Conservation (phyloP, 2,113 vertebrate genomes). For the Malaclemys terrapin region DNA sequence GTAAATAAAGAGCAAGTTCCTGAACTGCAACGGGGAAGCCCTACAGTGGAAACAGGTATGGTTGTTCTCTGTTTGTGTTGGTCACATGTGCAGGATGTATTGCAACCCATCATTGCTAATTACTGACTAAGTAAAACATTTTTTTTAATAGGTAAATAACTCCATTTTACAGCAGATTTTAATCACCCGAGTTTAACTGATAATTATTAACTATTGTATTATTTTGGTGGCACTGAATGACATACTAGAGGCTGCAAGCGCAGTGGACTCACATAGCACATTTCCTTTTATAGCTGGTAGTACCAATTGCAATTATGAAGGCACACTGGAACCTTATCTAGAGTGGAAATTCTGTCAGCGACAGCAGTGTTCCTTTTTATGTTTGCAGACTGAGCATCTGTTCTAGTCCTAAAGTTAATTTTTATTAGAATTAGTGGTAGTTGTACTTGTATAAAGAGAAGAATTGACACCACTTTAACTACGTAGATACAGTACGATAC, state of each 20-base stretch:
- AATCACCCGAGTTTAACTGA: too few species aligned
- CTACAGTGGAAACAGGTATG: too few species aligned
- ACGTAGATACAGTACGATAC: not conserved
- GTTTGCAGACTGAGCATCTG: not conserved
- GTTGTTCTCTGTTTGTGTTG: not conserved
- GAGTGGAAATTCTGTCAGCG: not conserved
- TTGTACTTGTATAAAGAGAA: not conserved
- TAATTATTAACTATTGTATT: too few species aligned
- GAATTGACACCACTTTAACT: not conserved
- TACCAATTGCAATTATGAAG: not conserved
- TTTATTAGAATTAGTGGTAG: not conserved
- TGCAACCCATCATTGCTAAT: not conserved
- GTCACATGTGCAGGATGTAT: not conserved
- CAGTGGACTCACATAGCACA: not conserved
- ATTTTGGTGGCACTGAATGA: not conserved
- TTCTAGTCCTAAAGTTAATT: not conserved
- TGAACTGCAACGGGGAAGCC: too few species aligned
- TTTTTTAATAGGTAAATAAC: not conserved
- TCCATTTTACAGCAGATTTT: too few species aligned
- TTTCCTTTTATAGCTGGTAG: not conserved
- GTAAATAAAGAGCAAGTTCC: too few species aligned
- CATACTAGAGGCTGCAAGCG: not conserved
- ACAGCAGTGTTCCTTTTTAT: not conserved
- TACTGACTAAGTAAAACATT: not conserved
- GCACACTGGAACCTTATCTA: not conserved